Evolutionary conservation across 2,888 invertebrate species (phyloP), one percentile per base, ranked within the genome.

Genomic region (Eupelmus urozonus): DNA sequence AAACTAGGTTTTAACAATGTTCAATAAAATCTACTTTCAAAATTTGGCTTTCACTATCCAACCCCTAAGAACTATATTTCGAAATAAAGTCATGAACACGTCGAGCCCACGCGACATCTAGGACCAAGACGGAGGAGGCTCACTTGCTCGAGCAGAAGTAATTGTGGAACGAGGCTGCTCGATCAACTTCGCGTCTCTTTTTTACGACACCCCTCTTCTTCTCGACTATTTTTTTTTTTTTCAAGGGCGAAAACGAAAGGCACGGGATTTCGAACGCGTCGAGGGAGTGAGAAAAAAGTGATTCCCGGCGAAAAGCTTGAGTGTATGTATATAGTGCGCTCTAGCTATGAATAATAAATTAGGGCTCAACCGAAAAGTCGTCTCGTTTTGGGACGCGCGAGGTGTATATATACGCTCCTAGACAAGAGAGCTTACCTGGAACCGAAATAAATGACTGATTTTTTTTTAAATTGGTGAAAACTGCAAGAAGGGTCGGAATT

Each of bases 101-200:
- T 75, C 42, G 63, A 51, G 49, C 66, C 49, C n/a, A 3, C 16
- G 11, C 16, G 11, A 49, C 49, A n/a, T 51, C 63, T 20, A 73
- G 65, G 40, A 72, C 66, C 81, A 76, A 81, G 83, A 80, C 23
- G 23, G 80, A 80, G 70, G 73, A 7, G 11, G 23, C 3, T 20
- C 11, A 42, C 83, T 82, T 74, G 80, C 81, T 82, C 80, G 81
- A 82, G 66, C 84, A 82, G 82, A 87, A 84, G 84, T 86, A 85
- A 85, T 86, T 83, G 84, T 81, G 84, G 82, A 85, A 85, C 85
- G 16, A 18, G 9, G 59, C 9, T 11, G 25, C 83, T n/a, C 83
- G 83, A 83, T 82, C 81, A 81, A 83, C 82, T 82, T 81, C 77
- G 81, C 18, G 29, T 18, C 11, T 45, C 45, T 45, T 45, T 20